Evolutionary conservation across 2,888 invertebrate species (phyloP).

Genomic region (Bhutanitis thaidina): DNA sequence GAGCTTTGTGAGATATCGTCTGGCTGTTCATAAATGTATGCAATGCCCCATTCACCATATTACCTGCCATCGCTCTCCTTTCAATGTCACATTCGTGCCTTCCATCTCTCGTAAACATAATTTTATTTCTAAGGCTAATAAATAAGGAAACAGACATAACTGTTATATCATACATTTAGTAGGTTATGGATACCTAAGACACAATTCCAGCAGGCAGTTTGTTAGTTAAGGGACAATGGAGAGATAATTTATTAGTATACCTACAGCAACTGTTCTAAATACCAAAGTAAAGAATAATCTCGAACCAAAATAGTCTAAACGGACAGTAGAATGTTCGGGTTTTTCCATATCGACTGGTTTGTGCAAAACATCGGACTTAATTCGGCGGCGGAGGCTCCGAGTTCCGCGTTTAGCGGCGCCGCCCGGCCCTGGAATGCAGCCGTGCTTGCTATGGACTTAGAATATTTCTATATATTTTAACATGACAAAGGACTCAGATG

Average conservation of each 20-base stretch:
- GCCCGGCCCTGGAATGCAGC: slow-evolving; percentile 33
- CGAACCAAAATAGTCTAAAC: slow-evolving; percentile 16
- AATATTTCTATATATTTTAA: background rate
- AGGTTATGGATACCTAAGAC: too few species aligned
- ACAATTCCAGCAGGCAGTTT: background rate
- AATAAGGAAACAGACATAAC: too few species aligned
- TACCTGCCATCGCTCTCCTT: too few species aligned
- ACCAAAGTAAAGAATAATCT: background rate
- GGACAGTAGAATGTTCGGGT: slow-evolving; percentile 36
- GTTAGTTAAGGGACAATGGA: background rate
- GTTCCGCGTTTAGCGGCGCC: slow-evolving; percentile 41
- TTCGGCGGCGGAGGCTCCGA: slow-evolving; percentile 35
- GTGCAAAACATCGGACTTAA: slow-evolving; percentile 43
- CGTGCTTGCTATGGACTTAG: slow-evolving; percentile 26
- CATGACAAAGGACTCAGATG: background rate
- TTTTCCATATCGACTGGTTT: slow-evolving; percentile 51
- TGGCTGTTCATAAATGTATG: too few species aligned
- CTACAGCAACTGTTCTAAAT: slow-evolving; percentile 1
- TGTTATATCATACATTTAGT: too few species aligned
- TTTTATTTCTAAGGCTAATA: too few species aligned
- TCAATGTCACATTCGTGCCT: too few species aligned
- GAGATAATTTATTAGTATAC: background rate
- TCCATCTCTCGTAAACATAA: too few species aligned
- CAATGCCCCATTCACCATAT: too few species aligned
- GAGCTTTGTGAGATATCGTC: too few species aligned